Base-by-base conservation (phyloP, 2,888 invertebrate genomes). In the Lycia hirtaria region DNA sequence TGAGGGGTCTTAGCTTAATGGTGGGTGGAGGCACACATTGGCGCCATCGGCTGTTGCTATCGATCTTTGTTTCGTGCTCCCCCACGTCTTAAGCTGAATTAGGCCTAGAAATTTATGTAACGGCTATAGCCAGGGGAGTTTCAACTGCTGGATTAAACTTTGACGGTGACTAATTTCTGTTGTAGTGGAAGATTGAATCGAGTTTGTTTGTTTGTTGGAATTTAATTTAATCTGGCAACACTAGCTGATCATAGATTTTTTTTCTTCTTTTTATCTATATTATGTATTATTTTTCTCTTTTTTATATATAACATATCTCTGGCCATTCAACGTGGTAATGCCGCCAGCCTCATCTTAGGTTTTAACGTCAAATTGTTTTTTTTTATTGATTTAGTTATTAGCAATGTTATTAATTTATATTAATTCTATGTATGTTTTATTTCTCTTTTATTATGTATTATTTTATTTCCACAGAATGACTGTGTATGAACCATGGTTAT, bases 11-110 rank as follows among this genome's bases (percentile, higher is more conserved):
- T 51, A 53, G 53, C 75, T 69, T 60, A 77, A 75, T 83, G 88
- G 87, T 62, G 64, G 69, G 69, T 69, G 76, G 78, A 79, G 86
- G 83, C 81, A 83, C 81, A 84, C 85, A 87, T 82, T 80, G 83
- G 82, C 85, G 86, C 85, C 83, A 83, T 79, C 76, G 81, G 81
- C 84, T 83, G 81, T 85, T 82, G 87, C 87, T 90, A 90, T 90
- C 88, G 90, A 91, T 91, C 89, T 91, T 83, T 82, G 57, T 58
- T 57, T 52, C 52, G 52, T 53, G 84, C 82, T 88, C 90, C 88
- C 90, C 83, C 78, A 85, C 82, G 85, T 83, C 84, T 87, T 81
- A 79, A 84, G 83, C 85, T 75, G 84, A 86, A 87, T 88, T 87
- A 85, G 85, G 81, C 81, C 81, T 80, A 81, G 81, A 73, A 83